A percentile compares a stretch with the other conserved stretches of the same genome.
These are phyloP conservation scores for Bostrychus sinensis DNA, from an alignment of 2,113 vertebrate genomes.

Conservation along the genomic window DNA sequence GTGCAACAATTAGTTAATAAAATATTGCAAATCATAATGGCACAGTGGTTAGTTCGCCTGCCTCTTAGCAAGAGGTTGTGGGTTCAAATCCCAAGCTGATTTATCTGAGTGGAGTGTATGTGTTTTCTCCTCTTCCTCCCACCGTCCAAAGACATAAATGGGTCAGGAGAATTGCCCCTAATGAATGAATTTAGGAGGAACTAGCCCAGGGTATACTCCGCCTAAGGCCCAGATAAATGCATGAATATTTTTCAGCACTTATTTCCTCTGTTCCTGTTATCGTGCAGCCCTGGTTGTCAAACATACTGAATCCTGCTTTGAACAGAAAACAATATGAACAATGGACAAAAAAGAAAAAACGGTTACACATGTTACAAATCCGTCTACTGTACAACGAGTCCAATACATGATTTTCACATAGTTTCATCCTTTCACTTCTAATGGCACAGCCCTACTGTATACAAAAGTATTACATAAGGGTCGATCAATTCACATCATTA, in stretches of 20 bases:
- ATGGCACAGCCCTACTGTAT: conserved; percentile 87
- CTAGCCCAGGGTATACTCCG: no score
- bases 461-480: conserved; percentile 83
- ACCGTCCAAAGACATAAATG: no score
- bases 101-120: no score
- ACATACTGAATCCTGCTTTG: conserved; percentile 50
- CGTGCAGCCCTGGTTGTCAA: conserved; percentile 2
- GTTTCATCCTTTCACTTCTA: conserved; percentile 76
- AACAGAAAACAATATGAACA: conserved; percentile 47
- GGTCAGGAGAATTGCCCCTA: no score
- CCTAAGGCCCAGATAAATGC: no score
- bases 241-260: no score
- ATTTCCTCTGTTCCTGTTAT: background rate
- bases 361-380: conserved; percentile 27
- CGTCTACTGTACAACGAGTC: conserved; percentile 68
- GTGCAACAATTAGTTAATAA: no score
- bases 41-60: no score
- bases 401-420: conserved; percentile 70
- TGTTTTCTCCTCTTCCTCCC: no score
- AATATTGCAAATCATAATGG: no score
- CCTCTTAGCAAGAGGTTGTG: background rate
- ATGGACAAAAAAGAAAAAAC: conserved; percentile 17
- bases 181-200: no score
- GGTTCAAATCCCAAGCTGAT: background rate
- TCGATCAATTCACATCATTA: conserved; percentile 85